Evolutionary conservation across 2,797 vertebrate genomes (phyloP), one percentile per base, ranked within the genome.

Genomic region (Bovichtus diacanthus): DNA sequence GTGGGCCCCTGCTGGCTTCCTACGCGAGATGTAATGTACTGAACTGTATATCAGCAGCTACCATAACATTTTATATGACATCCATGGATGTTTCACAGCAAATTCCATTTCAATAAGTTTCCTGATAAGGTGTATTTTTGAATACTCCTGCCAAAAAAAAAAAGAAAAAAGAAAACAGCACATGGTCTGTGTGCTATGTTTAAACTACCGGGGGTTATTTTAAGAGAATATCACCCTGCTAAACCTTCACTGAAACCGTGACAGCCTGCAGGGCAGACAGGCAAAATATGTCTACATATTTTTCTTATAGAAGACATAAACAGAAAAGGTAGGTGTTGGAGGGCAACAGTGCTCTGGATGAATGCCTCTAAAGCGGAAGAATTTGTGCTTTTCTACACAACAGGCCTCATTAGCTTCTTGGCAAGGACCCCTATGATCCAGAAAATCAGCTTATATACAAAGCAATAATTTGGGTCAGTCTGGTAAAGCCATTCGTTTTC

Each of bases 391-490:
- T 82, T 81, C 59, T 49, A 64, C 55, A 74, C 78, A 84, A 85
- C 75, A 78, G 34, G 58, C 55, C 76, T 88, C 72, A 85, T 90
- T 82, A 86, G 76, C 80, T 68, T 84, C 47, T 74, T 91, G 76
- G 78, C 79, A 83, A 41, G 36, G 64, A 38, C 81, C 50, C 43
- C 39, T 39, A 46, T 68, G 47, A 88, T 77, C 64, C 71, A 87
- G 79, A 84, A 85, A 88, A 91, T 84, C 69, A 80, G 53, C 62
- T 88, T 91, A 81, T 46, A 67, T 66, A 79, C n/a, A 85, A 72
- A 68, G 66, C 23, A 56, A 81, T 74, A 29, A 88, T 88, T 76
- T 78, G 58, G 74, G 84, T 84, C 69, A 86, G 54, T 69, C 72
- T 79, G 53, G 72, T 79, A 6, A 76, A 70, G 60, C 18, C 18